Evolutionary conservation across 2,888 invertebrate genomes (phyloP), one percentile per base, ranked within the genome.

Genomic region (Aspidiotus rigidus): DNA sequence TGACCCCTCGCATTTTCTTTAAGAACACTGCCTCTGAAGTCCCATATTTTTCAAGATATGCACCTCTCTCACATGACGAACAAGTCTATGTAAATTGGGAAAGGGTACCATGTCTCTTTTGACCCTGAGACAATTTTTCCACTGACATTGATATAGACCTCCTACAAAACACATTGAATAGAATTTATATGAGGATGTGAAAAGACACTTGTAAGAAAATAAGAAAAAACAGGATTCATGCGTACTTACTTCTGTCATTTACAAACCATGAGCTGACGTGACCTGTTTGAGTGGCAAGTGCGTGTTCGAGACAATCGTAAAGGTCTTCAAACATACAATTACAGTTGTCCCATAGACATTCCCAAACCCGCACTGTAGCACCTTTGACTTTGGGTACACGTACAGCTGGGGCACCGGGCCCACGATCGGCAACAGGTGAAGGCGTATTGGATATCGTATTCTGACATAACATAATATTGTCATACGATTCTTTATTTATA

Each of bases 271-370:
- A 28, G 28, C 28, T 28, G 28, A 28, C 85, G 76, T 89, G 91
- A 72, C 93, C 93, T 69, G 79, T 80, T 73, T 84, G 85, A 74
- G 90, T 90, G 28, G 87, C 86, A 71, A 93, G 85, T 75, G 93
- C 88, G 77, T 96, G 96, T 73, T 96, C 95, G 76, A 89, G 85
- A 73, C 93, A 89, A 77, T 95, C 95, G 0, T 85, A 78, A 41
- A 69, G 71, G 74, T 93, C 93, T 76, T 96, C 96, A 76, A 94
- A 96, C 79, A 95, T 94, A 77, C 82, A 90, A 78, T 95, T 94
- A 77, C 96, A 96, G 64, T 84, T 87, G 75, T 91, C 91, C 95
- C 95, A 96, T 41, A 86, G 83, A 75, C 94, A 94, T 76, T 93
- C 93, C 77, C 84, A 93, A 0, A 92, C 86, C 72, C 79, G 77